Percentiles rank a stretch among this genome's conserved stretches.
Conservation (phyloP, 2,797 vertebrate genomes). For the Parambassis ranga region DNA sequence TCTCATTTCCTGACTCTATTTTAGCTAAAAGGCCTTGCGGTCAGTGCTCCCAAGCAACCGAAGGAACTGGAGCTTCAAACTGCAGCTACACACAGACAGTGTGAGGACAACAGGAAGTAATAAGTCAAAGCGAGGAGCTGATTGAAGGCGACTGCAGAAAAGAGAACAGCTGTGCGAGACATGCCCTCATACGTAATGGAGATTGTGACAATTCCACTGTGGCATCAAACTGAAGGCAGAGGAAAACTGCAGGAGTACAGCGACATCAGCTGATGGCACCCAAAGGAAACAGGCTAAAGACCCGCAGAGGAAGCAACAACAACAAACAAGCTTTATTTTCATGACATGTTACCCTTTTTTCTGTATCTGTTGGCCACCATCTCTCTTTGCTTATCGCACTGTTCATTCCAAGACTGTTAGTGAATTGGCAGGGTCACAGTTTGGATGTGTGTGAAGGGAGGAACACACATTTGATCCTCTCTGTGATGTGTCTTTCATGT, state of each 20-base stretch:
- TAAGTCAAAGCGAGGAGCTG: constrained; percentile 56
- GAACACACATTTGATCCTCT: neutral
- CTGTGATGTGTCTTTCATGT: neutral
- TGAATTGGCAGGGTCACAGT: neutral
- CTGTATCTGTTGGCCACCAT: constrained; percentile 5
- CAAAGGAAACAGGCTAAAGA: constrained; percentile 40
- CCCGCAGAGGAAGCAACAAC: constrained; percentile 43
- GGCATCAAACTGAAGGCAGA: constrained; percentile 33
- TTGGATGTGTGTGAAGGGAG: neutral
- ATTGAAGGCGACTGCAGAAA: constrained; percentile 44
- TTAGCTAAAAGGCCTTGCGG: constrained; percentile 29
- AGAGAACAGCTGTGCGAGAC: constrained; percentile 60
- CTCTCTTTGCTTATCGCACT: neutral
- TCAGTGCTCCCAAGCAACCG: constrained; percentile 44
- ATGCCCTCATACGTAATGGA: constrained; percentile 22
- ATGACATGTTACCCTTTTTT: constrained; percentile 26
- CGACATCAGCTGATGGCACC: constrained; percentile 43
- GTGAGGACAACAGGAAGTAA: constrained; percentile 64
- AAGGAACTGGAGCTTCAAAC: constrained; percentile 12
- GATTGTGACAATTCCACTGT: constrained; percentile 46
- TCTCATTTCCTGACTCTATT: constrained; percentile 42
- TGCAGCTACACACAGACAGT: neutral
- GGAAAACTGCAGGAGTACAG: constrained; percentile 29
- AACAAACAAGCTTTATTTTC: constrained; percentile 61
- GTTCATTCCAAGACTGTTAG: neutral